phyloP scores from a whole-genome alignment of 2,888 invertebrate genomes.

The Caenorhabditis virilis region DNA sequence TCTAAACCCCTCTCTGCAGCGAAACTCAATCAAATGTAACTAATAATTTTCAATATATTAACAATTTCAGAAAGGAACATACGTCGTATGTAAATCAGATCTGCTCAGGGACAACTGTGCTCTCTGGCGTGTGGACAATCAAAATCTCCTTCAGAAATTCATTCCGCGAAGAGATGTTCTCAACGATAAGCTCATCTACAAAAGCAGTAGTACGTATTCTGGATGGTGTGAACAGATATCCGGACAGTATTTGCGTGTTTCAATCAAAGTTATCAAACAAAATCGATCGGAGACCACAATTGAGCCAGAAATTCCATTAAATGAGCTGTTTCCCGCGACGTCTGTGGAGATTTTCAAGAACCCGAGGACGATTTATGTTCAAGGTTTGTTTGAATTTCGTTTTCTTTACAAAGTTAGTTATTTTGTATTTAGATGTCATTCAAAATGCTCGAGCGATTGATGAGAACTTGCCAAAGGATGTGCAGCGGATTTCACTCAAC shows the following conservation, averaged over 20 bases:
- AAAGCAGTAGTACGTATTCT: conserved; percentile 63
- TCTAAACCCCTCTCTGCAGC: too few species aligned
- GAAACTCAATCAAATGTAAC: neutral
- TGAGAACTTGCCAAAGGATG: conserved; percentile 13
- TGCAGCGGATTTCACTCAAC: conserved; percentile 13
- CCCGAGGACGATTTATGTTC: conserved; percentile 9
- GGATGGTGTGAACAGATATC: conserved; percentile 68
- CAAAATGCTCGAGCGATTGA: conserved; percentile 6
- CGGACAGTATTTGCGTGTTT: conserved; percentile 54
- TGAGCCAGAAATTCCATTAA: conserved; percentile 57
- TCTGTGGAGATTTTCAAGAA: conserved; percentile 30
- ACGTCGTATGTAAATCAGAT: conserved; percentile 65
- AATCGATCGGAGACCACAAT: conserved; percentile 57
- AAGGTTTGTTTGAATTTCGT: conserved; percentile 6
- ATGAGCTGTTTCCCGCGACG: conserved; percentile 60
- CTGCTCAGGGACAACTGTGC: conserved; percentile 60
- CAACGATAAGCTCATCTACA: conserved; percentile 39
- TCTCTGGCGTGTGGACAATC: conserved; percentile 67
- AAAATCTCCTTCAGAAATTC: conserved; percentile 67
- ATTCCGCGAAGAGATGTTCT: conserved; percentile 39
- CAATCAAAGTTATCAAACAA: conserved; percentile 47
- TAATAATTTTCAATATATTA: conserved; percentile 8
- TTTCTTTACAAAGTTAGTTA: too few species aligned
- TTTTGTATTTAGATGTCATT: too few species aligned
- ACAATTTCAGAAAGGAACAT: conserved; percentile 67